These are phyloP conservation scores for Chelonia mydas DNA, from an alignment of 2,797 vertebrate genomes.

Conservation along the genomic window DNA sequence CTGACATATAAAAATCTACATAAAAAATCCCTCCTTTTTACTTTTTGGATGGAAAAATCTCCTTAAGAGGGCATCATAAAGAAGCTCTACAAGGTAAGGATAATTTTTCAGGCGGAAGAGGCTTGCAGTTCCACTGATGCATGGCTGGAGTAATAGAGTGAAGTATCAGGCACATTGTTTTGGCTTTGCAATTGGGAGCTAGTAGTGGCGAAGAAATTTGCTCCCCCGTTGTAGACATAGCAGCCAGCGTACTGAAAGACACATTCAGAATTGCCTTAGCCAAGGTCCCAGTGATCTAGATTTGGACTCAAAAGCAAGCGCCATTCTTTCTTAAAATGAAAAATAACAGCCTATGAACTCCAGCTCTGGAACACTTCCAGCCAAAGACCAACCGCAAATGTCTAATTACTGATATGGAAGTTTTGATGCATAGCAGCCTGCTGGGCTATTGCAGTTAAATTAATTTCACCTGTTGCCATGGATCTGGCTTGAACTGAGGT, in stretches of 20 bases:
- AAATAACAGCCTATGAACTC: neutral
- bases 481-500: neutral
- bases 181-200: constrained; percentile 3
- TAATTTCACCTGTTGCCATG: constrained; percentile 9
- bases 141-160: neutral
- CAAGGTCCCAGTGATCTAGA: neutral
- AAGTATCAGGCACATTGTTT: constrained; percentile 1
- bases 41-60: constrained; percentile 56
- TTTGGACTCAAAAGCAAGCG: neutral
- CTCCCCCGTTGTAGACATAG: neutral
- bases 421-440: neutral
- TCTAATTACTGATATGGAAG: neutral
- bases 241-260: constrained; percentile 7
- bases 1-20: constrained; percentile 45
- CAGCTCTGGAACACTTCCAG: constrained; percentile 32
- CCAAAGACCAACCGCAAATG: neutral
- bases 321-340: neutral
- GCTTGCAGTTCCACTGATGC: constrained; percentile 36
- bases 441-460: neutral
- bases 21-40: constrained; percentile 53
- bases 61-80: constrained; percentile 61
- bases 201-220: constrained; percentile 20
- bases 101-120: constrained; percentile 26
- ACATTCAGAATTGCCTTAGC: neutral
- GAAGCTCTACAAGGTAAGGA: constrained; percentile 40